Evolutionary conservation across 2,797 vertebrate genomes (phyloP).

Genomic region (Spizella passerina): DNA sequence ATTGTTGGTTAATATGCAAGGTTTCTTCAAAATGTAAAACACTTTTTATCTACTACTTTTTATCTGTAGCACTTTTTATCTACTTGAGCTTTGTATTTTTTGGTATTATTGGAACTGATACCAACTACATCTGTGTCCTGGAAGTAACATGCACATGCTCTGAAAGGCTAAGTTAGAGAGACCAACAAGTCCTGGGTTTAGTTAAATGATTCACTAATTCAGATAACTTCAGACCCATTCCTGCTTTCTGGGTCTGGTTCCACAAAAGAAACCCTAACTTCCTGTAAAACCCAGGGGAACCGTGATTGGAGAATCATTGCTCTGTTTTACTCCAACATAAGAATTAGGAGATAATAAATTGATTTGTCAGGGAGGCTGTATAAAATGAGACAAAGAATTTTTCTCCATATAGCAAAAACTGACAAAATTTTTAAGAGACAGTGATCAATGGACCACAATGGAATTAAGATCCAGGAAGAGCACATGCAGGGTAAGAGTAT

Average conservation of each 20-base stretch:
- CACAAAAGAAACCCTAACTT: neutral
- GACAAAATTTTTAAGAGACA: neutral
- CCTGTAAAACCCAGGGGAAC: neutral
- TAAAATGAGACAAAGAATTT: neutral
- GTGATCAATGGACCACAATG: neutral
- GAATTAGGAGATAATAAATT: neutral
- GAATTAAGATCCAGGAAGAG: neutral
- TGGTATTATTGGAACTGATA: neutral
- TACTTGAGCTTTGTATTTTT: neutral
- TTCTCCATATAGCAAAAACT: neutral
- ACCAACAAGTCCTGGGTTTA: neutral
- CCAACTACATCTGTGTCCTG: neutral
- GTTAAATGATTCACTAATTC: neutral
- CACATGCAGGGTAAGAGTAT: neutral
- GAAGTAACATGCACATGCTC: neutral
- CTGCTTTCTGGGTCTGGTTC: neutral
- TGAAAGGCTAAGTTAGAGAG: neutral
- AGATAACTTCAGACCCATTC: neutral
- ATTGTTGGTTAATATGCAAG: neutral
- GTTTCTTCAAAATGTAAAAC: neutral
- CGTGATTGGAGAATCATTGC: neutral
- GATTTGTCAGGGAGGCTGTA: neutral
- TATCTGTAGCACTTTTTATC: neutral
- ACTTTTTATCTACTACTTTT: neutral
- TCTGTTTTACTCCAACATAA: neutral